Conservation (phyloP, 1,140 invertebrate genomes). For the Marisa cornuarietis region DNA sequence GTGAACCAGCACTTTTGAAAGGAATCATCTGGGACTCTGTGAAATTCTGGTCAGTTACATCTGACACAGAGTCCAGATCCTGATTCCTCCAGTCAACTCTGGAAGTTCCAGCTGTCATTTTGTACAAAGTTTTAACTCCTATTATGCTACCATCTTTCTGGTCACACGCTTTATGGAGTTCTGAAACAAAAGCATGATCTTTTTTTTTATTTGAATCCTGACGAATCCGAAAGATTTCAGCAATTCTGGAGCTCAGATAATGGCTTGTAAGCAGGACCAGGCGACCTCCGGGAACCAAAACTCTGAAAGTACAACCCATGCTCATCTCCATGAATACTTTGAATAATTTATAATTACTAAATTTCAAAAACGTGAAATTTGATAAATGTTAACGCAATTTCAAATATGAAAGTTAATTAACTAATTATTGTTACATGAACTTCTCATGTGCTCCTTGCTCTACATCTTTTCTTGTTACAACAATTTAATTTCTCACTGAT, state of each 20-base stretch:
- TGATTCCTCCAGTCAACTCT: not conserved
- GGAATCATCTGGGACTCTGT: not conserved
- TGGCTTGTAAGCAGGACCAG: constrained; percentile 31
- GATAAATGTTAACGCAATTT: not conserved
- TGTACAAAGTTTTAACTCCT: not conserved
- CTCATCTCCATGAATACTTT: not conserved
- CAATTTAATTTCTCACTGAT: too few species aligned
- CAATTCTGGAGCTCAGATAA: constrained; percentile 11
- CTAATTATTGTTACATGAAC: not conserved
- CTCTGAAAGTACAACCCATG: constrained; percentile 10
- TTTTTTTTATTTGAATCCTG: not conserved
- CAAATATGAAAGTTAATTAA: not conserved
- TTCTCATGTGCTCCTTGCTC: not conserved
- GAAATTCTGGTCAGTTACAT: too few species aligned
- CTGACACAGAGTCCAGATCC: not conserved
- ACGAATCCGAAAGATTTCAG: not conserved
- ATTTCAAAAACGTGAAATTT: not conserved
- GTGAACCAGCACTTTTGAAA: not conserved
- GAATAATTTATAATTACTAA: not conserved
- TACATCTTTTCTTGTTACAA: not conserved
- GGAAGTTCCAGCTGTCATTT: not conserved
- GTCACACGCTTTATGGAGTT: not conserved
- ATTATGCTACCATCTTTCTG: not conserved
- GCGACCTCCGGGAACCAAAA: constrained; percentile 26
- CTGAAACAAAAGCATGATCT: not conserved